Evolutionary conservation across 2,888 invertebrate genomes (phyloP), one percentile per base, ranked within the genome.

Genomic region (Volucella bombylans): DNA sequence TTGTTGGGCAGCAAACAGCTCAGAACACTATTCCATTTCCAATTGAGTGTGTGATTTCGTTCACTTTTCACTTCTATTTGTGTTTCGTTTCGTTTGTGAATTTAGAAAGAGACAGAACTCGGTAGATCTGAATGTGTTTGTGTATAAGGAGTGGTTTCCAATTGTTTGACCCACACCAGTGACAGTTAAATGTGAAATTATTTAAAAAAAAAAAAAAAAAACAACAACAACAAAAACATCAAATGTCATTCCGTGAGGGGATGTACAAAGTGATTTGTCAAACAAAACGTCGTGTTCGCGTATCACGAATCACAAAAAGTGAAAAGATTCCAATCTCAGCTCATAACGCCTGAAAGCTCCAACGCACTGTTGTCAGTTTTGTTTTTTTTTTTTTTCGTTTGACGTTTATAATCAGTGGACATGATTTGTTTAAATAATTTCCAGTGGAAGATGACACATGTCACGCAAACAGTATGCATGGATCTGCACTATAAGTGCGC

Each of bases 221-320:
- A 45, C 45, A 59, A 55, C 23, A 14, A 41, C 31, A 54, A 41
- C 50, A 61, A 57, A 14, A 49, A 59, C 31, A 31, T 31, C 12
- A 31, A 55, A 55, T n/a, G 4, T 23, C 43, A 11, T 3, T 31
- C 9, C 18, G n/a, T 41, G 41, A 64, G 68, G 68, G 73, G 18
- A n/a, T 78, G 64, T 49, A 57, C 61, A 9, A 68, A 81, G 74
- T 74, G 69, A 74, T 81, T 81, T 82, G 83, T 85, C 74, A 69
- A 76, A 85, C 85, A 85, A 85, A 85, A 76, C 76, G 81, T 81
- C 59, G 76, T 47, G n/a, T 54, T 10, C 39, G 41, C 50, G 57
- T 43, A 31, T 57, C 79, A 74, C 49, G 47, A 69, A 55, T 78
- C 65, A 59, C 79, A 74, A 61, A 54, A 69, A 68, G 61, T 78